Percentiles rank a stretch among this genome's conserved stretches.
These are phyloP conservation scores for Pristionchus mayeri DNA, from an alignment of 2,888 invertebrate genomes.

Conservation along the genomic window DNA sequence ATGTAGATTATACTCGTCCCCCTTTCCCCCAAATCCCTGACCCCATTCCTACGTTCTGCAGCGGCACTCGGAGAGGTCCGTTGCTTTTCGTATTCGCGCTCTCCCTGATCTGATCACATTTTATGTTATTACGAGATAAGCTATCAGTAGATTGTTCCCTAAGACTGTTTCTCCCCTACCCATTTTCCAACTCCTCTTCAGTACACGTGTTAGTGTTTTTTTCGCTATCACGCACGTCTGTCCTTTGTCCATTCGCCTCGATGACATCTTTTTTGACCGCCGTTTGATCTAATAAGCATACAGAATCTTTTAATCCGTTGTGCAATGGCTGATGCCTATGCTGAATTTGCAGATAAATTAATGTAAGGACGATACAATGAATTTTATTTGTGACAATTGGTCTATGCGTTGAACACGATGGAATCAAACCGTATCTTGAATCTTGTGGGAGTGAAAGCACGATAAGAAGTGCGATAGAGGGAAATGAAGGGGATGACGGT, in stretches of 20 bases:
- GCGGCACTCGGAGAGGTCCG: not conserved
- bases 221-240: slow-evolving; percentile 40
- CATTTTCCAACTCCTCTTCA: slow-evolving; percentile 30
- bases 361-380: slow-evolving; percentile 19
- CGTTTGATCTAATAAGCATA: slow-evolving; percentile 50
- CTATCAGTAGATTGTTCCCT: slow-evolving; percentile 41
- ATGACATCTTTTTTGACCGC: slow-evolving; percentile 40
- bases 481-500: slow-evolving; percentile 26
- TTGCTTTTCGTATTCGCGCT: slow-evolving; percentile 34
- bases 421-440: slow-evolving; percentile 12
- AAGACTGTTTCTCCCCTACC: slow-evolving; percentile 12
- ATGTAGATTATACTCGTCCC: slow-evolving; percentile 4
- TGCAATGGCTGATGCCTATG: slow-evolving; percentile 47
- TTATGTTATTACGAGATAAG: slow-evolving; percentile 48
- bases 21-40: not conserved
- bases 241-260: slow-evolving; percentile 25
- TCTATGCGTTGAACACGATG: slow-evolving; percentile 24
- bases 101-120: slow-evolving; percentile 49
- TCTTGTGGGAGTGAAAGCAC: not conserved
- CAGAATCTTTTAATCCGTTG: slow-evolving; percentile 49
- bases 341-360: slow-evolving; percentile 43
- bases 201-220: slow-evolving; percentile 45
- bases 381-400: not conserved
- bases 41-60: slow-evolving; percentile 35
- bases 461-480: not conserved